Evolutionary conservation across 64 coral and sea anemone species (phyloP).

Genomic region (Pocillopora damicornis): DNA sequence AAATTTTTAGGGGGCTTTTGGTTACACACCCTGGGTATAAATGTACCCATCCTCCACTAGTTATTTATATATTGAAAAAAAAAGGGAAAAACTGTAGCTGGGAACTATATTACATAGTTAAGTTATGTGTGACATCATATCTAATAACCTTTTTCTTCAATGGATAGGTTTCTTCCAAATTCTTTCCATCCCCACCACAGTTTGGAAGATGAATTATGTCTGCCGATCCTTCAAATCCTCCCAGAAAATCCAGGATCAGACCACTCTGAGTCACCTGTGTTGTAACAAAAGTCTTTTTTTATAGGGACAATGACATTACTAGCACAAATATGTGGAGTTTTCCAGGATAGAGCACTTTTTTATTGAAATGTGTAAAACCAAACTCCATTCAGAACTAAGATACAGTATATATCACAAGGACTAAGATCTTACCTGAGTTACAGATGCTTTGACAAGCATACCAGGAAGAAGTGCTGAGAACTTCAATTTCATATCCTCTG

Average conservation of each 20-base stretch:
- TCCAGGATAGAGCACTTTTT: no score
- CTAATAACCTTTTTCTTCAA: constrained; percentile 68
- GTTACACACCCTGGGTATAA: neutral
- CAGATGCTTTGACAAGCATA: constrained; percentile 70
- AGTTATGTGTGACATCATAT: neutral
- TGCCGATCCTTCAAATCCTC: constrained; percentile 68
- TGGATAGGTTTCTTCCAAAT: constrained; percentile 63
- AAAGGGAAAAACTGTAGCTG: no score
- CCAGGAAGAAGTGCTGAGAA: constrained; percentile 86
- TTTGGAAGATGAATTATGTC: constrained; percentile 72
- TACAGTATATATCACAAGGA: no score
- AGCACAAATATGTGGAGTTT: no score
- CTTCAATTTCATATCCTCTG: constrained; percentile 50
- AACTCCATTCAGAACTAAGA: no score
- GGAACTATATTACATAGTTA: no score
- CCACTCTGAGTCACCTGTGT: constrained; percentile 31
- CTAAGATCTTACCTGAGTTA: constrained; percentile 49
- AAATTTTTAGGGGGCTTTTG: no score
- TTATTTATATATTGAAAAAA: neutral
- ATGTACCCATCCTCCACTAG: neutral
- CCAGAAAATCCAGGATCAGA: constrained; percentile 74
- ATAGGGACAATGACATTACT: no score
- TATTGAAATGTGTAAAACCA: neutral
- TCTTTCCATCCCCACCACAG: constrained; percentile 62
- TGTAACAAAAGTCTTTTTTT: no score